Percentiles rank a stretch among this genome's conserved stretches.
Evolutionary conservation across 2,797 vertebrate species (phyloP).

Genomic region (Acanthopagrus latus): DNA sequence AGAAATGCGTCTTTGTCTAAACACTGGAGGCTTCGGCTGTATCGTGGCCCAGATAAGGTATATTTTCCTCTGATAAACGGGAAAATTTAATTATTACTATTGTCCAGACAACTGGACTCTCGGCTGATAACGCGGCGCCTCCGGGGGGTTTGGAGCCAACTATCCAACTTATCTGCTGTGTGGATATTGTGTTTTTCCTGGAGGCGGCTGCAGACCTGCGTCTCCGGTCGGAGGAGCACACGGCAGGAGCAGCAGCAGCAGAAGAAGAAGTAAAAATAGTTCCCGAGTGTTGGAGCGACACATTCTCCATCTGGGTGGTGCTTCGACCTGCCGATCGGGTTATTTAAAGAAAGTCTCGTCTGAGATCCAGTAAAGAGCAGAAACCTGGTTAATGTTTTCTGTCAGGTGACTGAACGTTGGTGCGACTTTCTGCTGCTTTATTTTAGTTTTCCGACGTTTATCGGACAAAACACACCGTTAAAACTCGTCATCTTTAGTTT

Average conservation of each 20-base stretch:
- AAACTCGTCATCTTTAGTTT: slow-evolving; percentile 10
- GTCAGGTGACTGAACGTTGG: neutral
- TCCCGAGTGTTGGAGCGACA: neutral
- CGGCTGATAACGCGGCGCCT: slow-evolving; percentile 48
- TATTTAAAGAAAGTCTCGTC: slow-evolving; percentile 18
- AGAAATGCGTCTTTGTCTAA: neutral
- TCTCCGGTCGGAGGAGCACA: neutral
- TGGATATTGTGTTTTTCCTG: slow-evolving; percentile 28
- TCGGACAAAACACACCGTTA: neutral
- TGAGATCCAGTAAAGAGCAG: neutral
- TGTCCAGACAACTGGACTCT: slow-evolving; percentile 41
- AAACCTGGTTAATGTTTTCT: neutral
- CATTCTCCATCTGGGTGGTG: slow-evolving; percentile 34
- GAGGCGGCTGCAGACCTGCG: slow-evolving; percentile 12
- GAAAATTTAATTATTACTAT: slow-evolving; percentile 61
- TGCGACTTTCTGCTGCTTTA: too few species aligned
- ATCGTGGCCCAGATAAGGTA: slow-evolving; percentile 36
- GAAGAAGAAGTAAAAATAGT: neutral
- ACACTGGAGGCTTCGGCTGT: neutral
- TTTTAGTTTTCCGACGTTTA: neutral
- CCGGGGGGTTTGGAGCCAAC: slow-evolving; percentile 32
- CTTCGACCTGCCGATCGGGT: neutral
- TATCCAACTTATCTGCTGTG: slow-evolving; percentile 4
- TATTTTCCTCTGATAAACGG: slow-evolving; percentile 39
- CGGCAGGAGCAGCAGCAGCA: slow-evolving; percentile 16